phyloP scores from a whole-genome alignment of 1,140 invertebrate species.

The Aphis gossypii region DNA sequence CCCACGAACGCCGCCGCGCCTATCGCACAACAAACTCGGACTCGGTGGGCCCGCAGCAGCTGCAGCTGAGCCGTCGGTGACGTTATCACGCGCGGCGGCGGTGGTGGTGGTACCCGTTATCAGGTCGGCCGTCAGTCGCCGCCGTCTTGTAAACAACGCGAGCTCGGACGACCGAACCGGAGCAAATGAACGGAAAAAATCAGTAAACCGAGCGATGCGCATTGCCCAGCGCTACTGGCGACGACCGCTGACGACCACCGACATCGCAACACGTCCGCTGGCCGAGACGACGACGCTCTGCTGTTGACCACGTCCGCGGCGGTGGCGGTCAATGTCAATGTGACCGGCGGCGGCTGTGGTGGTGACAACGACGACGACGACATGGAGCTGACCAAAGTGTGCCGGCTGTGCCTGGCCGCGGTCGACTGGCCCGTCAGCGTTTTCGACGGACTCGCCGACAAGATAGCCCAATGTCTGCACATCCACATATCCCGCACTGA shows the following conservation, averaged over 20 bases:
- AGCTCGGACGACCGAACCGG: neutral
- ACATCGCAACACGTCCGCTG: neutral
- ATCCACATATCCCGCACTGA: constrained; percentile 36
- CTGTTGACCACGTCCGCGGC: neutral
- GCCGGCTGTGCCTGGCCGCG: constrained; percentile 35
- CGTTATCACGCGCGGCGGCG: neutral
- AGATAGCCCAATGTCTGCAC: constrained; percentile 32
- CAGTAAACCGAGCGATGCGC: neutral
- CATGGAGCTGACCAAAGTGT: constrained; percentile 44
- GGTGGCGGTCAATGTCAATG: constrained; percentile 6
- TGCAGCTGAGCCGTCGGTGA: neutral
- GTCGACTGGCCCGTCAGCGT: constrained; percentile 44
- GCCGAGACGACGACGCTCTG: neutral
- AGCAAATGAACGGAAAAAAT: neutral
- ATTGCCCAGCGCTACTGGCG: neutral
- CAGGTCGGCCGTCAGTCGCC: constrained; percentile 26
- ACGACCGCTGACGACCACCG: neutral
- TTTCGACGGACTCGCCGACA: constrained; percentile 37
- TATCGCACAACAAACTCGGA: neutral
- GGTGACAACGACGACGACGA: neutral
- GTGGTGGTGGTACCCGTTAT: constrained; percentile 3
- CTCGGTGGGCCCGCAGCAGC: no score
- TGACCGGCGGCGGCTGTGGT: neutral
- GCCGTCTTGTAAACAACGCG: constrained; percentile 34
- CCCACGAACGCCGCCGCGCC: neutral